Evolutionary conservation across 2,888 invertebrate species (phyloP).

Genomic region (Agrilus cyanescens): DNA sequence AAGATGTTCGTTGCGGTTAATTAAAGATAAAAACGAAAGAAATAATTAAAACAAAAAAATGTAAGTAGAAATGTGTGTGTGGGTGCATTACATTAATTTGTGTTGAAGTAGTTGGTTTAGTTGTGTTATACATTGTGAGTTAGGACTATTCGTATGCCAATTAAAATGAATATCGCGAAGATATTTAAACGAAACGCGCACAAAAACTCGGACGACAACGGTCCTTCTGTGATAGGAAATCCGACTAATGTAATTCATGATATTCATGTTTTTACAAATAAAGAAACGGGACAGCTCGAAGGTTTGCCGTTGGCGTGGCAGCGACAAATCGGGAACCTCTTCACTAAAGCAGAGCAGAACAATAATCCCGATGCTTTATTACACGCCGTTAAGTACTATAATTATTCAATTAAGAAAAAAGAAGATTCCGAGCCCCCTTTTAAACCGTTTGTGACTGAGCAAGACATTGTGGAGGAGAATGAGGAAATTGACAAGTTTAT

Average conservation of each 20-base stretch:
- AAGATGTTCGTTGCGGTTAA: too few species aligned
- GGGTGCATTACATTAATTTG: too few species aligned
- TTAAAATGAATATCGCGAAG: slow-evolving; percentile 15
- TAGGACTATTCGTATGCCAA: neutral
- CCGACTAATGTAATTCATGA: slow-evolving; percentile 79
- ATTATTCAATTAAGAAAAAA: slow-evolving; percentile 75
- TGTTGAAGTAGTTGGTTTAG: too few species aligned
- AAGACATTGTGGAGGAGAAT: slow-evolving; percentile 71
- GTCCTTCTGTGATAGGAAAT: slow-evolving; percentile 59
- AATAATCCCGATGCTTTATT: slow-evolving; percentile 84
- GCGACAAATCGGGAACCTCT: slow-evolving; percentile 65
- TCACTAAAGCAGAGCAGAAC: slow-evolving; percentile 76
- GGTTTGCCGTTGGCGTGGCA: slow-evolving; percentile 80
- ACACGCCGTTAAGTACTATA: slow-evolving; percentile 83
- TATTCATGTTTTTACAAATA: slow-evolving; percentile 78
- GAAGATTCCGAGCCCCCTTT: slow-evolving; percentile 50
- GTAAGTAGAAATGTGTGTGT: too few species aligned
- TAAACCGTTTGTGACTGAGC: slow-evolving; percentile 72
- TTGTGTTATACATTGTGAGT: too few species aligned
- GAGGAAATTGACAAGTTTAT: slow-evolving; percentile 68
- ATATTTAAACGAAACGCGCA: slow-evolving; percentile 15
- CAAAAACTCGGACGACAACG: slow-evolving; percentile 37
- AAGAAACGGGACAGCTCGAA: slow-evolving; percentile 68
- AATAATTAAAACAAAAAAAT: too few species aligned
- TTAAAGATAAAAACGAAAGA: too few species aligned